phyloP scores from a whole-genome alignment of 2,888 invertebrate genomes.

The Sphaerophoria rueppellii region DNA sequence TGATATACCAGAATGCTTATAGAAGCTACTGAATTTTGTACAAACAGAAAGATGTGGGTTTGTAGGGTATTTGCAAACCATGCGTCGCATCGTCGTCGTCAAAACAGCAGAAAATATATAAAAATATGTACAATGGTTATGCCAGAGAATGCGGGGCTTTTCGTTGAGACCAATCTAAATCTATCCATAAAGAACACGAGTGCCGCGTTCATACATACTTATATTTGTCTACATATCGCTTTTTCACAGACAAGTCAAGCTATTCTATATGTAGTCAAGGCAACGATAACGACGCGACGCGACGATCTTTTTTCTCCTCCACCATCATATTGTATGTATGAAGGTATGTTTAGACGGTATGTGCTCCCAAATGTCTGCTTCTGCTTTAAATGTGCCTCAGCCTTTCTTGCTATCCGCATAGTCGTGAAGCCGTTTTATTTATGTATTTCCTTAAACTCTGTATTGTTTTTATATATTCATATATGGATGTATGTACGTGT shows the following conservation, averaged over 20 bases:
- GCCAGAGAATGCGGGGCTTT: conserved; percentile 10
- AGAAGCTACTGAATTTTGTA: conserved; percentile 33
- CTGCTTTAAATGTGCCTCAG: not conserved
- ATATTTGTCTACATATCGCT: conserved; percentile 10
- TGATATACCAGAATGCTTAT: not conserved
- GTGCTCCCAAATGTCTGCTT: conserved; percentile 40
- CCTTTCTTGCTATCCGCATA: conserved; percentile 35
- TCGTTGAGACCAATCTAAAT: conserved; percentile 23
- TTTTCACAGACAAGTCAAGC: conserved; percentile 30
- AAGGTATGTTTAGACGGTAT: conserved; percentile 3
- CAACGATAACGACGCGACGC: not conserved
- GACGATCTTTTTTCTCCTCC: conserved; percentile 40
- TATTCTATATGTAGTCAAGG: not conserved
- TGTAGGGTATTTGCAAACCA: conserved; percentile 42
- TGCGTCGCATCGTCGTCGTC: conserved; percentile 1
- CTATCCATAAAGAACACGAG: conserved; percentile 26
- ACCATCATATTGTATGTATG: conserved; percentile 11
- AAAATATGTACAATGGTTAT: conserved; percentile 35
- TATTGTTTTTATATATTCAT: conserved; percentile 1
- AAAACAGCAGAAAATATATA: conserved; percentile 51
- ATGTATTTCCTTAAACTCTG: conserved; percentile 45
- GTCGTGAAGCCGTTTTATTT: conserved; percentile 40
- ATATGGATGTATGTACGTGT: not conserved
- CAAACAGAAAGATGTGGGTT: conserved; percentile 18
- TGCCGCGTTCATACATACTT: not conserved